Evolutionary conservation across 2,888 invertebrate species (phyloP).

Genomic region (Stratiomys singularior): DNA sequence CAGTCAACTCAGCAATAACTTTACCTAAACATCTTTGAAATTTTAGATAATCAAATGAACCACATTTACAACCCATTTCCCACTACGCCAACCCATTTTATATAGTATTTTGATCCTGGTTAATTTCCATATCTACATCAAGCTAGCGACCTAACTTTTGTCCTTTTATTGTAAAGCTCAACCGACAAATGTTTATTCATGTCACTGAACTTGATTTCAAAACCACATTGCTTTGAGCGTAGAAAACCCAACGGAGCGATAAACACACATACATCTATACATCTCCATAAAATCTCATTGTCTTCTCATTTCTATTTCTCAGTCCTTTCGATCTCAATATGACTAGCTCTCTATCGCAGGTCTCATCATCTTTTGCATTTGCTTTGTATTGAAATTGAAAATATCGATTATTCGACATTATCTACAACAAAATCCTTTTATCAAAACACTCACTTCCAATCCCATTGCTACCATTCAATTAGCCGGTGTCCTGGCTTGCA

Average conservation of each 20-base stretch:
- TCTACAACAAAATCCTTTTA: conserved; percentile 23
- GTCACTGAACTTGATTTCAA: conserved; percentile 7
- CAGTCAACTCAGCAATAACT: too few relatives aligned
- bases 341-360: too few relatives aligned
- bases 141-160: background rate
- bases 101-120: background rate
- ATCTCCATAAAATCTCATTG: too few relatives aligned
- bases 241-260: too few relatives aligned
- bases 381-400: conserved; percentile 5
- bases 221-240: background rate
- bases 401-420: conserved; percentile 18
- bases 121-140: background rate
- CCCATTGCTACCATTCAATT: conserved; percentile 32
- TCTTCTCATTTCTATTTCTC: too few relatives aligned
- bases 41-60: too few relatives aligned
- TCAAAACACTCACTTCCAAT: background rate
- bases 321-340: too few relatives aligned
- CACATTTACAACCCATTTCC: too few relatives aligned
- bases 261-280: too few relatives aligned
- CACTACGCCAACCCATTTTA: too few relatives aligned
- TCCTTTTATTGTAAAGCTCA: background rate
- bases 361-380: background rate
- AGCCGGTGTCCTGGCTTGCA: conserved; percentile 28
- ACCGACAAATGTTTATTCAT: conserved; percentile 19
- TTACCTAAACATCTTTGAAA: too few relatives aligned